Percentiles rank a stretch among this genome's conserved stretches.
Conservation (phyloP, 2,797 vertebrate genomes). For the Gymnopithys bicolor region DNA sequence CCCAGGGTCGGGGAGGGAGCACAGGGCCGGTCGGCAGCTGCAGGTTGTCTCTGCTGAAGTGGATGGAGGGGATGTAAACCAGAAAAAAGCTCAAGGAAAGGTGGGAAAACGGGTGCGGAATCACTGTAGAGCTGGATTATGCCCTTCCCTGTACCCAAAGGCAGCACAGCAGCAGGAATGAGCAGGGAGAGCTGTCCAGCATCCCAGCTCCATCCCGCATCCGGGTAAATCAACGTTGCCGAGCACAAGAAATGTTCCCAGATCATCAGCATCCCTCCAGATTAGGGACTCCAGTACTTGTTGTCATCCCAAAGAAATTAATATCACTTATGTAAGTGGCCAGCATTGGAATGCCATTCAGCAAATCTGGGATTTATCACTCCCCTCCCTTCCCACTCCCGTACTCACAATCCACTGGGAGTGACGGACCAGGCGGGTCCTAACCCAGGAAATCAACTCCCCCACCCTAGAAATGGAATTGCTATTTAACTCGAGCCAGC, state of each 20-base stretch:
- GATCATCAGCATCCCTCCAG: neutral
- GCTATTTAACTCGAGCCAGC: neutral
- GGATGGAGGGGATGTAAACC: neutral
- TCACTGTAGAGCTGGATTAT: neutral
- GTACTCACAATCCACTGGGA: neutral
- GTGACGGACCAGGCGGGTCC: neutral
- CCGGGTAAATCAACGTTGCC: accelerated
- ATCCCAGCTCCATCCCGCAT: neutral
- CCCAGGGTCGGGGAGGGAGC: neutral
- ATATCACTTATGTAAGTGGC: accelerated
- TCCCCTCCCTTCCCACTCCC: neutral
- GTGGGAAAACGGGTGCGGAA: neutral
- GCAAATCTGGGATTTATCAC: neutral
- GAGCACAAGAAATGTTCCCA: neutral
- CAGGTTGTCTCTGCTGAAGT: neutral
- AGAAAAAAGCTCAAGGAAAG: neutral
- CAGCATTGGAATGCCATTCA: neutral
- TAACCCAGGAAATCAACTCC: neutral
- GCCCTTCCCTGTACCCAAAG: neutral
- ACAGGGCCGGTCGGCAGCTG: neutral
- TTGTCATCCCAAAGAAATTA: neutral
- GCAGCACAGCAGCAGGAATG: neutral
- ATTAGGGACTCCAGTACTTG: neutral
- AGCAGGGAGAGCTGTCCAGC: neutral
- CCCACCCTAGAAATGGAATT: neutral